Base-by-base conservation (phyloP, 2,113 vertebrate genomes). In the Oenanthe melanoleuca region DNA sequence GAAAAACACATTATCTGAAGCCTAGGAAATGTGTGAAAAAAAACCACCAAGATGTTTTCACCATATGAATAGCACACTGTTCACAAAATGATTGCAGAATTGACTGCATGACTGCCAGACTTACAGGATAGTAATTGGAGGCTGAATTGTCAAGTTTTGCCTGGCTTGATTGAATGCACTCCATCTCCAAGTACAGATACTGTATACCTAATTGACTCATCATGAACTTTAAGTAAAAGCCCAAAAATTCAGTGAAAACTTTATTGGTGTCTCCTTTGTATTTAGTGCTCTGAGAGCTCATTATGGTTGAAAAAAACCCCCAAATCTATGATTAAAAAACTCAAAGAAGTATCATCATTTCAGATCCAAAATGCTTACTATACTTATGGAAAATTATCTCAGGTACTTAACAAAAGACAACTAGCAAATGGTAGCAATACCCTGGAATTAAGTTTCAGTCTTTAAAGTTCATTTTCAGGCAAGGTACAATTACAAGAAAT, bases 301-400 rank as follows among this genome's bases (percentile, higher is more conserved):
- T 57, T 56, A 38, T 23, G 22, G 8, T 29, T 65, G 29, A 5
- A 42, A 64, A 65, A 24, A 1, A 0, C 2, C 2, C 2, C 23
- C 9, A 55, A 72, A 66, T 16, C 60, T 66, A 2, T 23, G 16
- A 53, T 67, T 87, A 59, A 64, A 78, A 86, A 81, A 15, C 42
- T 45, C 45, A 8, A 52, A 44, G 40, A 28, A 42, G 5, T 15
- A 37, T 73, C 8, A 12, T 47, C 7, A 56, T 93, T 59, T 47
- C 37, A 67, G 14, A 11, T 86, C 25, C 50, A 70, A 86, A 90
- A 73, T 74, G 10, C 9, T 72, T 75, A 40, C 7, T 24, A n/a
- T n/a, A 56, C 84, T 26, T 33, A 31, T 14, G 2, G 53, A 79
- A 89, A 91, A 72, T 60, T 1, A 47, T 60, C 44, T 81, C 22